These are phyloP conservation scores for Epinotia bilunana DNA, from an alignment of 2,888 invertebrate genomes.

Conservation along the genomic window DNA sequence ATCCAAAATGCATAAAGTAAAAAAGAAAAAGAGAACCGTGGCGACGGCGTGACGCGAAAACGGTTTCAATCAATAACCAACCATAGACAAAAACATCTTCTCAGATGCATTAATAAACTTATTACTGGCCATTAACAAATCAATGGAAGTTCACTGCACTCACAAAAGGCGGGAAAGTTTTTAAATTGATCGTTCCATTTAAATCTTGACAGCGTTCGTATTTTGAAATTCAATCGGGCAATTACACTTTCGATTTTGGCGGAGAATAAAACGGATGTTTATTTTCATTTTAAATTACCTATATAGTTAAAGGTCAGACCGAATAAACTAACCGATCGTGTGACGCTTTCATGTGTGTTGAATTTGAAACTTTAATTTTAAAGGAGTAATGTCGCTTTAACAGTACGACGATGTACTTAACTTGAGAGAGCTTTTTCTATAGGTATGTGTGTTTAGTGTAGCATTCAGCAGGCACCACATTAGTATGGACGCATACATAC, in stretches of 20 bases:
- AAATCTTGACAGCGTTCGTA: conserved; percentile 51
- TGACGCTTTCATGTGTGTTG: not conserved
- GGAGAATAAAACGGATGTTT: conserved; percentile 39
- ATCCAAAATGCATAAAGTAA: not conserved
- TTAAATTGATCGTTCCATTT: conserved; percentile 56
- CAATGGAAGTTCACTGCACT: conserved; percentile 47
- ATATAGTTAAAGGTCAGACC: conserved; percentile 37
- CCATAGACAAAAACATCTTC: conserved; percentile 44
- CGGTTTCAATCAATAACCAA: conserved; percentile 38
- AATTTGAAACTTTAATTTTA: not conserved
- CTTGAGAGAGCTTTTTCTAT: conserved; percentile 28
- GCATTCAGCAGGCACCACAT: conserved; percentile 33
- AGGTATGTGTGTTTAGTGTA: conserved; percentile 5
- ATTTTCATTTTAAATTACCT: conserved; percentile 41
- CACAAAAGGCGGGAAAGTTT: conserved; percentile 55
- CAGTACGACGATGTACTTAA: not conserved
- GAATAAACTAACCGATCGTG: conserved; percentile 10
- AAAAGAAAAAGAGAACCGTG: conserved; percentile 14
- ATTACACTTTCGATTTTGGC: conserved; percentile 50
- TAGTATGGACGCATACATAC: conserved; percentile 42
- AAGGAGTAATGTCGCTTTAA: not conserved
- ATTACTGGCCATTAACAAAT: conserved; percentile 49
- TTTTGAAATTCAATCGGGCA: conserved; percentile 55
- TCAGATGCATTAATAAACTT: conserved; percentile 46
- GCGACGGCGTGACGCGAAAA: conserved; percentile 25